phyloP scores from a whole-genome alignment of 2,888 invertebrate genomes.

The Hypomecis punctinalis region DNA sequence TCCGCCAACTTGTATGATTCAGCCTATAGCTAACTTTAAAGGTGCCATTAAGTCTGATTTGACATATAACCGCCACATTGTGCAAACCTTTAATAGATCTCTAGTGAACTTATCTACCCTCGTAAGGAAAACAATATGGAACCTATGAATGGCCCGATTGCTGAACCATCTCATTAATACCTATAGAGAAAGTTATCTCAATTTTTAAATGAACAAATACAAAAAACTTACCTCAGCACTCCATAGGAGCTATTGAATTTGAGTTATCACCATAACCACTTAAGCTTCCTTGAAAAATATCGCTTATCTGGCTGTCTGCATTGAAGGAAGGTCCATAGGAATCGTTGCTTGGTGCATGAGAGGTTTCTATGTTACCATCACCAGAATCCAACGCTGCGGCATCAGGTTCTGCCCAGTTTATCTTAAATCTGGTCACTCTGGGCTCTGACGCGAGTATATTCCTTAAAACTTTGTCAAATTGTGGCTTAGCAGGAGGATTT shows the following conservation, averaged over 20 bases:
- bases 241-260: constrained; percentile 87
- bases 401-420: constrained; percentile 96
- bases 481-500: constrained; percentile 96
- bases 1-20: no score
- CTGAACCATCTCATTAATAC: no score
- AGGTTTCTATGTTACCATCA: constrained; percentile 68
- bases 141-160: no score
- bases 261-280: constrained; percentile 86
- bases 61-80: no score
- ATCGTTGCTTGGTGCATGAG: constrained; percentile 73
- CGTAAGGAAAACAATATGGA: no score
- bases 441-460: constrained; percentile 96
- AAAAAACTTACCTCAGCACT: constrained; percentile 58
- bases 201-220: not conserved
- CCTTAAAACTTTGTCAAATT: constrained; percentile 95
- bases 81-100: no score
- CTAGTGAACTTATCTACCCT: no score
- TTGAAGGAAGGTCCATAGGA: constrained; percentile 75
- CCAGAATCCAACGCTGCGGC: constrained; percentile 68
- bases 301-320: constrained; percentile 78
- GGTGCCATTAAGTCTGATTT: no score
- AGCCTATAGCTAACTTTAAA: no score
- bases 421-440: constrained; percentile 97
- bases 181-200: no score
- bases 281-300: constrained; percentile 72